Evolutionary conservation across 2,888 invertebrate species (phyloP).

Genomic region (Lepidochrysops patricia): DNA sequence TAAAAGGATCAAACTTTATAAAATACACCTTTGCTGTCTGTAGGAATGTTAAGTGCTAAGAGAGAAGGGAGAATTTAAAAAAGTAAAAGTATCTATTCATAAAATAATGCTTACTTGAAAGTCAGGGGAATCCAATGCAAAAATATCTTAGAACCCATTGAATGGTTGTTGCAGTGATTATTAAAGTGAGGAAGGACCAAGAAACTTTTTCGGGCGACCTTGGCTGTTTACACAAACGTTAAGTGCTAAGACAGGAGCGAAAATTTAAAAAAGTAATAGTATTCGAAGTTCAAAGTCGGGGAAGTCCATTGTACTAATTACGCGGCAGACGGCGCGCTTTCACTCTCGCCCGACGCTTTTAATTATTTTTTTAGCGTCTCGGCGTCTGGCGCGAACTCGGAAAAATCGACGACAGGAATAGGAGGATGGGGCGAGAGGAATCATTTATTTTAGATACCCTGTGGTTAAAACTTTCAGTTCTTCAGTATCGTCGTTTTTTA

Average conservation of each 20-base stretch:
- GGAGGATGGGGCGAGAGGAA: slow-evolving; percentile 21
- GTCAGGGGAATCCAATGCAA: slow-evolving; percentile 73
- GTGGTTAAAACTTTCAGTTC: too few species aligned
- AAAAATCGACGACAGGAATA: slow-evolving; percentile 52
- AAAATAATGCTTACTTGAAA: slow-evolving; percentile 73
- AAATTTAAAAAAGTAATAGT: slow-evolving; percentile 51
- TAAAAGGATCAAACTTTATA: too few species aligned
- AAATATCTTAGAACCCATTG: too few species aligned
- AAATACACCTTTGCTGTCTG: slow-evolving; percentile 9
- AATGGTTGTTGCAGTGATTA: too few species aligned
- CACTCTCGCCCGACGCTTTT: slow-evolving; percentile 68
- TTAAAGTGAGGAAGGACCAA: too few species aligned
- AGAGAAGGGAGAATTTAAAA: slow-evolving; percentile 39
- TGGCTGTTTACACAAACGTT: slow-evolving; percentile 4
- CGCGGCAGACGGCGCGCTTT: slow-evolving; percentile 73
- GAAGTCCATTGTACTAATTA: slow-evolving; percentile 74
- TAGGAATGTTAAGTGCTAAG: slow-evolving; percentile 18
- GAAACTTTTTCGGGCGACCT: too few species aligned
- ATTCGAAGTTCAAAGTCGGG: slow-evolving; percentile 73
- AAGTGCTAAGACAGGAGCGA: slow-evolving; percentile 30
- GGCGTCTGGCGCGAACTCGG: slow-evolving; percentile 69
- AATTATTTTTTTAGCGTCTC: slow-evolving; percentile 75
- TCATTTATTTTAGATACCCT: background rate
- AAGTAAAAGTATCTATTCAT: slow-evolving; percentile 60
- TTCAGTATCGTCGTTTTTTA: too few species aligned